Percentiles rank a stretch among this genome's conserved stretches.
Evolutionary conservation across 2,888 invertebrate species (phyloP).

Genomic region (Platypus cylindrus): DNA sequence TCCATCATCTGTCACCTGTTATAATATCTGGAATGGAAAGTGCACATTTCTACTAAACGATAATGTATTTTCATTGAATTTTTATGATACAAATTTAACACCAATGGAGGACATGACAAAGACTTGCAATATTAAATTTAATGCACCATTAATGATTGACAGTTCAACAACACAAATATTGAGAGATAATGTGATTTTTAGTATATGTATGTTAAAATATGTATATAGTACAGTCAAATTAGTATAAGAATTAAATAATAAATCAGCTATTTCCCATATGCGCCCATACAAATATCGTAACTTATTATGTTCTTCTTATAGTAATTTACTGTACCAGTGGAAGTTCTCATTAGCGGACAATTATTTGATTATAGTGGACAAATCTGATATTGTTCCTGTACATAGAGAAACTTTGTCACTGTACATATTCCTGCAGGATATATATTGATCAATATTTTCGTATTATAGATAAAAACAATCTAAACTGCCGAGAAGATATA

Average conservation of each 20-base stretch:
- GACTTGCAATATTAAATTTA: slow-evolving; percentile 20
- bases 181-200: slow-evolving; percentile 29
- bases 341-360: background rate
- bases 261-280: too few relatives aligned
- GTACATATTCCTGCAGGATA: too few relatives aligned
- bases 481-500: slow-evolving; percentile 14
- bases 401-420: too few relatives aligned
- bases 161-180: slow-evolving; percentile 25
- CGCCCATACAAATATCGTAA: too few relatives aligned
- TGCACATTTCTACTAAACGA: slow-evolving; percentile 31
- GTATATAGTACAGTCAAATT: too few relatives aligned
- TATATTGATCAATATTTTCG: too few relatives aligned
- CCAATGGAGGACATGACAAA: slow-evolving; percentile 23
- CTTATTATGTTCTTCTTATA: too few relatives aligned
- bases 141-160: slow-evolving; percentile 19
- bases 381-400: too few relatives aligned
- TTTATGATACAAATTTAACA: slow-evolving; percentile 22
- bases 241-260: too few relatives aligned
- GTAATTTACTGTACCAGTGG: background rate
- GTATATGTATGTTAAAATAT: slow-evolving; percentile 29
- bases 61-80: slow-evolving; percentile 28
- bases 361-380: too few relatives aligned
- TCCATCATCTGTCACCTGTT: slow-evolving; percentile 28
- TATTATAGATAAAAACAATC: slow-evolving; percentile 25
- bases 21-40: slow-evolving; percentile 31